phyloP scores from a whole-genome alignment of 2,888 invertebrate species.

The Zaprionus bogoriensis region DNA sequence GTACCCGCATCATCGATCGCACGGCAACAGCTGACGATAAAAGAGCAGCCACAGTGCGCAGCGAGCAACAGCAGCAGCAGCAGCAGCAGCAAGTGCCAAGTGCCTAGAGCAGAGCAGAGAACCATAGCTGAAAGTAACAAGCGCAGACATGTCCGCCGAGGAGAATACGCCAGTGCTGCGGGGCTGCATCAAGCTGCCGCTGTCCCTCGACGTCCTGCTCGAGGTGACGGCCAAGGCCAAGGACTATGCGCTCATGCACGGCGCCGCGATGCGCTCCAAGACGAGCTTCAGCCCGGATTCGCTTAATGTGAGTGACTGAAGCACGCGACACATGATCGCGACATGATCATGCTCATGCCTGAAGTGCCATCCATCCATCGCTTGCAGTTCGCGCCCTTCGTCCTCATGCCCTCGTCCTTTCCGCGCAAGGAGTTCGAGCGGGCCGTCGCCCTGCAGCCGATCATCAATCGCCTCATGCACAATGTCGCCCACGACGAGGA shows the following conservation, averaged over 20 bases:
- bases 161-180: constrained; percentile 67
- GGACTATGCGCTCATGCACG: constrained; percentile 94
- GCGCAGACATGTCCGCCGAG: constrained; percentile 61
- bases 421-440: constrained; percentile 89
- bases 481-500: constrained; percentile 92
- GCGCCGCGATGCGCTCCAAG: constrained; percentile 90
- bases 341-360: too few relatives aligned
- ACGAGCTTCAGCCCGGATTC: constrained; percentile 87
- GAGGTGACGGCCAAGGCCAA: constrained; percentile 89
- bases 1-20: too few relatives aligned
- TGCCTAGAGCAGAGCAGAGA: not conserved
- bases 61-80: constrained; percentile 6
- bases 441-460: constrained; percentile 88
- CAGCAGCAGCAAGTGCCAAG: constrained; percentile 1
- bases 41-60: not conserved
- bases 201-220: constrained; percentile 86
- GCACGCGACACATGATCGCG: too few relatives aligned
- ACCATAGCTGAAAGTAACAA: too few relatives aligned
- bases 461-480: constrained; percentile 92
- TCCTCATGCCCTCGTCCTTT: constrained; percentile 90
- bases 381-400: constrained; percentile 89
- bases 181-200: constrained; percentile 85
- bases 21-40: constrained; percentile 29
- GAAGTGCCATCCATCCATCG: not conserved
- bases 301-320: constrained; percentile 85